Conservation (phyloP, 1,140 invertebrate species). For the Trinorchestia longiramus region DNA sequence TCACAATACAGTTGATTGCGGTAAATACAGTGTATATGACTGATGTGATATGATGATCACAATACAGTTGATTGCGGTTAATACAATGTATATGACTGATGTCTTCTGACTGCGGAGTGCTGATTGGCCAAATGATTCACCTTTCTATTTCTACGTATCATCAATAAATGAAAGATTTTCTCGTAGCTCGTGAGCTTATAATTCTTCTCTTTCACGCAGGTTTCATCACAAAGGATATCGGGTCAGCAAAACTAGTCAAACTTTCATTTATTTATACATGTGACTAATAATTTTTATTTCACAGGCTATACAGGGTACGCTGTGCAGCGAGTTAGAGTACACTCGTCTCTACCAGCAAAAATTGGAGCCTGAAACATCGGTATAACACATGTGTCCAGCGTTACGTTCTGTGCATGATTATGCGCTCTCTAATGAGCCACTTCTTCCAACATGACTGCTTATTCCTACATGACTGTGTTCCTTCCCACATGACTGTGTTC, state of each 20-base stretch:
- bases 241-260: background rate
- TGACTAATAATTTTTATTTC: slow-evolving; percentile 49
- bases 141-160: background rate
- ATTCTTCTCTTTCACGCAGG: no score
- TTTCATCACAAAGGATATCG: background rate
- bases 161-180: background rate
- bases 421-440: no score
- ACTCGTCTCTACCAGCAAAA: slow-evolving; percentile 19
- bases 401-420: background rate
- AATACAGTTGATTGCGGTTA: no score
- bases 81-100: no score
- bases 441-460: no score
- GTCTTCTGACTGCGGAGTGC: background rate
- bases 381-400: background rate
- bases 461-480: no score
- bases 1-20: no score
- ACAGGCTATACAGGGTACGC: background rate
- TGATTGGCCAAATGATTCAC: background rate
- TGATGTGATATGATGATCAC: no score
- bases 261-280: background rate
- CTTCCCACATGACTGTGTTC: no score
- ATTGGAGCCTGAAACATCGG: background rate
- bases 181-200: background rate
- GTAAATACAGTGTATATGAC: no score
- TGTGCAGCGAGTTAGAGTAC: slow-evolving; percentile 21